Percentiles rank a stretch among this genome's conserved stretches.
These are phyloP conservation scores for Dendrocincla fuliginosa DNA, from an alignment of 2,797 vertebrate species.

Conservation along the genomic window DNA sequence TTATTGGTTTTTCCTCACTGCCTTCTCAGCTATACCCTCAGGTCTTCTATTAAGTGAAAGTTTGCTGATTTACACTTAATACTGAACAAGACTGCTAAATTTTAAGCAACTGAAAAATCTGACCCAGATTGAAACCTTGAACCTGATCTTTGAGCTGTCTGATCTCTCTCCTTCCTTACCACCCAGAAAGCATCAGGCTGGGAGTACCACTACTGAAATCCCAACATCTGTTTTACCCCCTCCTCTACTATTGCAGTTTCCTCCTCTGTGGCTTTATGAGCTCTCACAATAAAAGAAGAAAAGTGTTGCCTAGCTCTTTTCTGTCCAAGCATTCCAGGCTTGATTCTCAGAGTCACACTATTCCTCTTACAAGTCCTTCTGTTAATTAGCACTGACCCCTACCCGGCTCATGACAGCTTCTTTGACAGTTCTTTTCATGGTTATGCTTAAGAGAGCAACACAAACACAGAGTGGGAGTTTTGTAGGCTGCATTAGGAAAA, in stretches of 20 bases:
- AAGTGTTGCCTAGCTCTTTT: neutral
- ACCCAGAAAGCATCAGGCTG: neutral
- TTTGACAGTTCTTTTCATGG: neutral
- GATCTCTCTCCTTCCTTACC: neutral
- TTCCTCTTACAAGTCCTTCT: neutral
- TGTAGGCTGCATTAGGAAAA: neutral
- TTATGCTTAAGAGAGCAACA: neutral
- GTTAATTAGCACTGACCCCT: conserved; percentile 9
- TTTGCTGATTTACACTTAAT: neutral
- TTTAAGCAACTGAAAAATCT: neutral
- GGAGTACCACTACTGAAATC: neutral
- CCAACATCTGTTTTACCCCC: neutral
- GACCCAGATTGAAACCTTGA: neutral
- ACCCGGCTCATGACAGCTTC: neutral
- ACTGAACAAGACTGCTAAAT: neutral
- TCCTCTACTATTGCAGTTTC: neutral
- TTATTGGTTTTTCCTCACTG: neutral
- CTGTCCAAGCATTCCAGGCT: neutral
- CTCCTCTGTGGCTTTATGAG: neutral
- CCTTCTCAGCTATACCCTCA: neutral
- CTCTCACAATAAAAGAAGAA: neutral
- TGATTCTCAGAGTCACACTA: neutral
- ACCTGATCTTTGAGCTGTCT: neutral
- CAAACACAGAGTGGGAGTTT: neutral
- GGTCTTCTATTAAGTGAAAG: neutral